Conservation (phyloP, 2,113 vertebrate genomes). For the Microtus montanus region DNA sequence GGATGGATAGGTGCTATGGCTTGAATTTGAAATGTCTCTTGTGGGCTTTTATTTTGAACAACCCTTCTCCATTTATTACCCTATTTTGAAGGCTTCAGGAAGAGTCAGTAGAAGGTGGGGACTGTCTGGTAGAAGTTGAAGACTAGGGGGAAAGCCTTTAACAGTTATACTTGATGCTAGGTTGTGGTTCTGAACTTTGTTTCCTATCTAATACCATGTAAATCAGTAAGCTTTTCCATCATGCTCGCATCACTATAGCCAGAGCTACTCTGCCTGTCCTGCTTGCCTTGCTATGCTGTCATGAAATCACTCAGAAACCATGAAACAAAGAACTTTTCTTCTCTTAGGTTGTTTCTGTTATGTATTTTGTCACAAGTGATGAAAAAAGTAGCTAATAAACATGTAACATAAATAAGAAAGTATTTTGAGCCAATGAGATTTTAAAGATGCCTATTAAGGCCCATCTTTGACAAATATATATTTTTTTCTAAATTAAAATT, state of each 20-base stretch:
- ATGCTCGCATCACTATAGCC: not conserved
- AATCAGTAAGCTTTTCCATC: not conserved
- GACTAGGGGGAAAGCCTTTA: not conserved
- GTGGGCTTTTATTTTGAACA: not conserved
- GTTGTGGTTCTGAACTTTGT: not conserved
- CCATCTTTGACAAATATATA: not conserved
- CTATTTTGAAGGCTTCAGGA: not conserved
- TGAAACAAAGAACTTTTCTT: not conserved
- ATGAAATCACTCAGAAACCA: not conserved
- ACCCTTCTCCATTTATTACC: too few species aligned
- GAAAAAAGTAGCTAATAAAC: not conserved
- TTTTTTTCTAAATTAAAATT: slow-evolving; percentile 66
- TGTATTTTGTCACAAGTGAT: not conserved
- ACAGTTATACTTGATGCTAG: not conserved
- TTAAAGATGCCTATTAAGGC: not conserved
- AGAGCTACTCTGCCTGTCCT: not conserved
- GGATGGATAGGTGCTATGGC: not conserved
- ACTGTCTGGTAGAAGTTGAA: not conserved
- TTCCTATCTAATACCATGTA: not conserved
- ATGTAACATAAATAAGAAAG: slow-evolving; percentile 48
- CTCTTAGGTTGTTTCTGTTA: not conserved
- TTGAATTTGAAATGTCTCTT: not conserved
- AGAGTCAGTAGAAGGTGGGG: not conserved
- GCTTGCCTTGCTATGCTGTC: not conserved
- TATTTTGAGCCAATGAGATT: slow-evolving; percentile 31